These are phyloP conservation scores for Morone saxatilis DNA, from an alignment of 2,113 vertebrate genomes.

Conservation along the genomic window DNA sequence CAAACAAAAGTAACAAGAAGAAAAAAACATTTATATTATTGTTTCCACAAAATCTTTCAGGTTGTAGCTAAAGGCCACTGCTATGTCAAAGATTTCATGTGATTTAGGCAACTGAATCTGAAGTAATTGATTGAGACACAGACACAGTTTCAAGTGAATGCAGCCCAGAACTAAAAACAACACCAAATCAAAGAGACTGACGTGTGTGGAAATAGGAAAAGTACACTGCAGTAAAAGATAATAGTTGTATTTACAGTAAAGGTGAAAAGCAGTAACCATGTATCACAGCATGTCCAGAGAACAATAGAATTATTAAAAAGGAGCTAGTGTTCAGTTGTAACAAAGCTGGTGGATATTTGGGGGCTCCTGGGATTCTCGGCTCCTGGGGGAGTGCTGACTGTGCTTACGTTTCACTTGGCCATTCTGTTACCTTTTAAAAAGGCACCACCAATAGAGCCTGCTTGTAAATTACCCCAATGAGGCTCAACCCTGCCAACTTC, in stretches of 20 bases:
- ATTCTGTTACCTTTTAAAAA: slow-evolving; percentile 81
- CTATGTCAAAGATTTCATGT: background rate
- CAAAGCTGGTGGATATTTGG: slow-evolving; percentile 56
- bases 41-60: background rate
- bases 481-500: slow-evolving; percentile 83
- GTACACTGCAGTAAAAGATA: slow-evolving; percentile 20
- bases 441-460: slow-evolving; percentile 78
- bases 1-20: background rate
- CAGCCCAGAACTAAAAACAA: slow-evolving; percentile 14
- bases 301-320: slow-evolving; percentile 48
- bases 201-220: slow-evolving; percentile 23
- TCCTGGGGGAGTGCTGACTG: slow-evolving; percentile 71
- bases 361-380: slow-evolving; percentile 61
- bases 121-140: slow-evolving; percentile 36
- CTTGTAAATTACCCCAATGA: slow-evolving; percentile 86
- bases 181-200: background rate
- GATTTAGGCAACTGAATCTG: slow-evolving; percentile 10
- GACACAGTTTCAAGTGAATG: slow-evolving; percentile 1
- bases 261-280: slow-evolving; percentile 1
- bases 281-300: slow-evolving; percentile 33
- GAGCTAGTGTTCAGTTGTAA: slow-evolving; percentile 44
- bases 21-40: background rate
- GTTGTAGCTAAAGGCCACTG: background rate
- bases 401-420: slow-evolving; percentile 80
- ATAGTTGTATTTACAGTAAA: slow-evolving; percentile 41